These are phyloP conservation scores for Ptychadena robeensis DNA, from an alignment of 2,797 vertebrate species.

Conservation along the genomic window DNA sequence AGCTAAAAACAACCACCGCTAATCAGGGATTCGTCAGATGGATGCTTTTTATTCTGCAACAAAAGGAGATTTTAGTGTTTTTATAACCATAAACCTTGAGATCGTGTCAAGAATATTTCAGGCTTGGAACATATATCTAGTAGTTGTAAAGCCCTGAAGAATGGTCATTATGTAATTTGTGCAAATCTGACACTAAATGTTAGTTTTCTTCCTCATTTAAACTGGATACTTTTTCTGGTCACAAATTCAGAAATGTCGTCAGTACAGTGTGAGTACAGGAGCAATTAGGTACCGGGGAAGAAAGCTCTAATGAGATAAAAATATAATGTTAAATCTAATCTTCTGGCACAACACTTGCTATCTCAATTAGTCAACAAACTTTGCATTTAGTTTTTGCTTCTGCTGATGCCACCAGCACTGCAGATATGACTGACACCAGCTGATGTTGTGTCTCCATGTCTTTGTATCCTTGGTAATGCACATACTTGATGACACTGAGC, in stretches of 20 bases:
- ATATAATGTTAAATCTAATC: too few relatives aligned
- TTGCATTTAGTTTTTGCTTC: too few relatives aligned
- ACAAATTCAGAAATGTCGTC: background rate
- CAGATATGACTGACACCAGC: background rate
- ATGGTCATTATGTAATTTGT: background rate
- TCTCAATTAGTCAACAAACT: too few relatives aligned
- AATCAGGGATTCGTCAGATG: conserved; percentile 9
- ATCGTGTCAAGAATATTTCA: conserved; percentile 12
- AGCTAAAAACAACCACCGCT: background rate
- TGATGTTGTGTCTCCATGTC: background rate
- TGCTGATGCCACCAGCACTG: too few relatives aligned
- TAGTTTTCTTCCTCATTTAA: background rate
- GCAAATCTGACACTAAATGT: background rate
- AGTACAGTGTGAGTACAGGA: background rate
- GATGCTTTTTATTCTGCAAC: background rate
- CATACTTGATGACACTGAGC: background rate
- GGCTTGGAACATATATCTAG: conserved; percentile 7
- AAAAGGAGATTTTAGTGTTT: background rate
- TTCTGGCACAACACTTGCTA: too few relatives aligned
- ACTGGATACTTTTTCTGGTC: background rate
- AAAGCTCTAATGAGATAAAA: background rate
- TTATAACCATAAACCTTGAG: background rate
- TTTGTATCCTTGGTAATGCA: too few relatives aligned
- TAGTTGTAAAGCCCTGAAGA: background rate
- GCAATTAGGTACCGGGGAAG: too few relatives aligned